Percentiles rank a stretch among this genome's conserved stretches.
Conservation (phyloP, 2,797 vertebrate species). For the Lacerta agilis region DNA sequence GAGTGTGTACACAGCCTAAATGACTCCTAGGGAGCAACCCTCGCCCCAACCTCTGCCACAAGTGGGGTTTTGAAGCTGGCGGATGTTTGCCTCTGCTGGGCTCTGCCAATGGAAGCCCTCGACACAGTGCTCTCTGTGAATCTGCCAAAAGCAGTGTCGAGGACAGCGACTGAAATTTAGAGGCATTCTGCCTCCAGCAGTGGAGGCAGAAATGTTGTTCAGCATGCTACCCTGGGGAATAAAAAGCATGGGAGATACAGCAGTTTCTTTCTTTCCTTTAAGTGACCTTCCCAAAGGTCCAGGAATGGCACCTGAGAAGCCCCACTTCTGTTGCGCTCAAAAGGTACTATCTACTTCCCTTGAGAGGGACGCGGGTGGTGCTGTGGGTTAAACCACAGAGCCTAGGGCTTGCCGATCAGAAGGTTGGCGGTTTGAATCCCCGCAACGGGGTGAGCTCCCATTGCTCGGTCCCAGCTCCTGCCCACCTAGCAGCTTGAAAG, state of each 20-base stretch:
- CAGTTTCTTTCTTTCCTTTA: background rate
- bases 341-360: background rate
- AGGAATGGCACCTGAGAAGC: slow-evolving; percentile 14
- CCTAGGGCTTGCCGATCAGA: too few relatives aligned
- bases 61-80: too few relatives aligned
- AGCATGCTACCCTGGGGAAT: background rate
- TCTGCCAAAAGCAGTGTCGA: background rate
- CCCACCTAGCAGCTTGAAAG: too few relatives aligned
- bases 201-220: background rate
- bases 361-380: too few relatives aligned
- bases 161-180: background rate
- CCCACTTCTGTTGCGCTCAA: background rate
- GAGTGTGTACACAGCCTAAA: too few relatives aligned
- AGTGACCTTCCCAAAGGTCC: background rate
- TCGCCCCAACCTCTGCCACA: too few relatives aligned
- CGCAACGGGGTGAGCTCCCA: too few relatives aligned
- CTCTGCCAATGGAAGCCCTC: background rate
- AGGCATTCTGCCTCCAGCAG: background rate
- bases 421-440: too few relatives aligned
- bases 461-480: too few relatives aligned
- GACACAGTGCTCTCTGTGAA: background rate
- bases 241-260: background rate
- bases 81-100: too few relatives aligned
- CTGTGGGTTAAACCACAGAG: too few relatives aligned
- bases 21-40: too few relatives aligned